Evolutionary conservation across 2,797 vertebrate genomes (phyloP).

Genomic region (Amniataba percoides): DNA sequence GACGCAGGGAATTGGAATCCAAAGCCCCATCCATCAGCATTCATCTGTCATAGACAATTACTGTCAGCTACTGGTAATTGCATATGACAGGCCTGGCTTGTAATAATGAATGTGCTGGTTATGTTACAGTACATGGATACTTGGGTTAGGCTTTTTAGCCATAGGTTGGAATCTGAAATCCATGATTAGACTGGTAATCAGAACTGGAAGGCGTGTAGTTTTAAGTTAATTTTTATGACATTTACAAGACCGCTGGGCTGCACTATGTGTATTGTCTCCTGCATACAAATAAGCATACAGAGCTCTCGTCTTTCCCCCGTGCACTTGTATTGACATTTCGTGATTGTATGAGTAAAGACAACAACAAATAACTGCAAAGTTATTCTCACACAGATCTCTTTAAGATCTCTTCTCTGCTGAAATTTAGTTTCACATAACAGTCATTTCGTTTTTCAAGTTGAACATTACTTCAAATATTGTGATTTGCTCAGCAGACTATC

Average conservation of each 20-base stretch:
- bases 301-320: slow-evolving; percentile 1
- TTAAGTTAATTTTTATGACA: slow-evolving; percentile 64
- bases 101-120: slow-evolving; percentile 63
- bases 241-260: slow-evolving; percentile 50
- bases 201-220: slow-evolving; percentile 41
- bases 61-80: slow-evolving; percentile 62
- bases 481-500: slow-evolving; percentile 35
- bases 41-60: slow-evolving; percentile 63
- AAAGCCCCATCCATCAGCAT: slow-evolving; percentile 63
- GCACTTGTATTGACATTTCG: slow-evolving; percentile 34
- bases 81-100: slow-evolving; percentile 51
- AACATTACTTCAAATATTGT: slow-evolving; percentile 44
- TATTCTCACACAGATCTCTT: slow-evolving; percentile 25
- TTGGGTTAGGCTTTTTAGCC: slow-evolving; percentile 39
- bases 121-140: slow-evolving; percentile 47
- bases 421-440: slow-evolving; percentile 36
- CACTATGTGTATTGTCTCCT: slow-evolving; percentile 23
- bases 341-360: slow-evolving; percentile 28
- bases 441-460: slow-evolving; percentile 44
- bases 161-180: slow-evolving; percentile 43
- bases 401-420: slow-evolving; percentile 21
- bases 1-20: slow-evolving; percentile 40
- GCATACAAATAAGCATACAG: slow-evolving; percentile 48
- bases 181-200: slow-evolving; percentile 57
- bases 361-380: slow-evolving; percentile 1